phyloP scores from a whole-genome alignment of 1,140 invertebrate species.

The Brachionus rotundiformis region DNA sequence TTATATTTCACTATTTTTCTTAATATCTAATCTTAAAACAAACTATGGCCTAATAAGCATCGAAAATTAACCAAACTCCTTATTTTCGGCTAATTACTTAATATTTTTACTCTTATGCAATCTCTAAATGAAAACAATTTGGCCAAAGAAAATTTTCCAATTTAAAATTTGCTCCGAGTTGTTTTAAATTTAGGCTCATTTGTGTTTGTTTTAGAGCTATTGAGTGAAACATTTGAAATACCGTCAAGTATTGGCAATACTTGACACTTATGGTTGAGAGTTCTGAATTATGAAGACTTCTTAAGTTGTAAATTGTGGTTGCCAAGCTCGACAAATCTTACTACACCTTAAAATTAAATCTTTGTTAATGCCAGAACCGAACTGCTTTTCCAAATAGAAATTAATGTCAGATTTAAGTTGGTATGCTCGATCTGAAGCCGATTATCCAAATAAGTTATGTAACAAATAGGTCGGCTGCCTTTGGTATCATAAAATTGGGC shows the following conservation, averaged over 20 bases:
- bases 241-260: neutral
- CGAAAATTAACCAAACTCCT: neutral
- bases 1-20: neutral
- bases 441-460: neutral
- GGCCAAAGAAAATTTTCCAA: neutral
- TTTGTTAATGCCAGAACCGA: neutral
- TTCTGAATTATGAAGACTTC: neutral
- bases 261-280: too few species aligned
- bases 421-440: neutral
- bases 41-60: neutral
- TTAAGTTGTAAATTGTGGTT: too few species aligned
- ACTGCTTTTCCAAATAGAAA: neutral
- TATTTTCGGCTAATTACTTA: neutral
- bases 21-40: neutral
- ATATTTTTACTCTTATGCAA: slow-evolving; percentile 7
- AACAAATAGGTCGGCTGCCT: neutral
- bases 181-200: neutral
- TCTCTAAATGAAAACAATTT: neutral
- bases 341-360: too few species aligned
- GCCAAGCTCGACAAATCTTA: neutral
- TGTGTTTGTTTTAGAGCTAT: neutral
- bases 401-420: neutral
- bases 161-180: too few species aligned
- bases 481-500: neutral
- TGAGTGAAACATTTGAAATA: neutral